These are phyloP conservation scores for Chydorus sphaericus DNA, from an alignment of 2,888 invertebrate genomes.

Conservation along the genomic window DNA sequence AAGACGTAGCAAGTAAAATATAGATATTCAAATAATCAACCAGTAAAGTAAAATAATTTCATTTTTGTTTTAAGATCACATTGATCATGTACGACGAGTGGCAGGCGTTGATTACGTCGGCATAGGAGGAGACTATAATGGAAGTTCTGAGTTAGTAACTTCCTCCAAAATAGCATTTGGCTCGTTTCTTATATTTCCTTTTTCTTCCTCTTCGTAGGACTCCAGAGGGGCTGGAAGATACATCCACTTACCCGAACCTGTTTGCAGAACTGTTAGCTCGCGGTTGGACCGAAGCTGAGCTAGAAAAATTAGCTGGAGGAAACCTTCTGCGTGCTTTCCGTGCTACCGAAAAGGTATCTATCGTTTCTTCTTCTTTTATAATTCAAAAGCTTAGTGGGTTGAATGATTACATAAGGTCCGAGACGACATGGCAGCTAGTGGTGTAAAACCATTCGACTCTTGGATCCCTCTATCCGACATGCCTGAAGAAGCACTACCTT, in stretches of 20 bases:
- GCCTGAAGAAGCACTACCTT: slow-evolving; percentile 33
- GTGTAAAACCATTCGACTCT: slow-evolving; percentile 1
- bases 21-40: neutral
- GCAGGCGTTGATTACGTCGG: slow-evolving; percentile 23
- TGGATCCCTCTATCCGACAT: slow-evolving; percentile 32
- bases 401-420: slow-evolving; percentile 25
- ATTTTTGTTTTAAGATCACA: too few relatives aligned
- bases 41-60: neutral
- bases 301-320: slow-evolving; percentile 40
- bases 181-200: too few relatives aligned
- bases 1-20: slow-evolving; percentile 56
- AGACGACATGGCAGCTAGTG: slow-evolving; percentile 18
- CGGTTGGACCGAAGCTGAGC: slow-evolving; percentile 36
- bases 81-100: slow-evolving; percentile 21
- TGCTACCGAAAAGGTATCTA: slow-evolving; percentile 33
- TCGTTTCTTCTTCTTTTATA: neutral
- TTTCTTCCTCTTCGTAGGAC: slow-evolving; percentile 26
- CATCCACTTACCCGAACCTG: slow-evolving; percentile 39
- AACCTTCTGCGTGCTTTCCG: slow-evolving; percentile 41
- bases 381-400: neutral
- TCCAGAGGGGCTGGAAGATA: slow-evolving; percentile 40
- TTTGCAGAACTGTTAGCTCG: slow-evolving; percentile 37
- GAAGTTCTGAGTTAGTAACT: slow-evolving; percentile 20
- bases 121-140: slow-evolving; percentile 24
- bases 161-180: neutral